Evolutionary conservation across 2,888 invertebrate genomes (phyloP), one percentile per base, ranked within the genome.

Genomic region (Ophion obscuratus): DNA sequence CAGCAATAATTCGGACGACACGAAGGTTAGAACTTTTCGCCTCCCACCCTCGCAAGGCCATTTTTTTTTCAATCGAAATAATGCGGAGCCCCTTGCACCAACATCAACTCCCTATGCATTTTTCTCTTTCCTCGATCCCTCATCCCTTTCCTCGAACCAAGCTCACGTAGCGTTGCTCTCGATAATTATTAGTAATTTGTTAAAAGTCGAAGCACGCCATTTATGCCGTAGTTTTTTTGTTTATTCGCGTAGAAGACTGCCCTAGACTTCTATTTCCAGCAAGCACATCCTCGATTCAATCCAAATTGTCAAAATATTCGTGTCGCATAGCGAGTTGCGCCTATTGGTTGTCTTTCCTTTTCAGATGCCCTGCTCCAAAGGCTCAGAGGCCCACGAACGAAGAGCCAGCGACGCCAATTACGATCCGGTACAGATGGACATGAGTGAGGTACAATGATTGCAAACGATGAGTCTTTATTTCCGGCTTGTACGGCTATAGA

Each of bases 401-500:
- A 94, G 95, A 76, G 95, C 95, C 68, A 95, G 95, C 84, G 96
- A 96, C 92, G 96, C 95, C 84, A 97, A 97, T 94, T 97, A 97
- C 92, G 97, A 97, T 90, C 96, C 96, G 89, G 96, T 97, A 87
- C 96, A 96, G 93, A 97, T 97, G 97, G 97, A 97, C 90, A 95
- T 97, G 95, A 97, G 97, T 95, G 96, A 96, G 96, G 97, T 96
- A 95, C 89, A 86, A 89, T 74, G 89, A 87, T 87, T 86, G 87
- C 88, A 91, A 87, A 87, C 70, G 85, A 80, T 77, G 80, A 86
- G 67, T 86, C 83, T 61, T 71, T 67, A 64, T 81, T 68, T 57
- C 24, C 53, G 47, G 31, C 53, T 17, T 36, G 36, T 20, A 59
- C 36, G 36, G 9, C 0, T 36, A 64, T 10, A 47, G 14, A 64